These are phyloP conservation scores for Invenusta paracnida DNA, from an alignment of 2,888 invertebrate species.

Conservation along the genomic window DNA sequence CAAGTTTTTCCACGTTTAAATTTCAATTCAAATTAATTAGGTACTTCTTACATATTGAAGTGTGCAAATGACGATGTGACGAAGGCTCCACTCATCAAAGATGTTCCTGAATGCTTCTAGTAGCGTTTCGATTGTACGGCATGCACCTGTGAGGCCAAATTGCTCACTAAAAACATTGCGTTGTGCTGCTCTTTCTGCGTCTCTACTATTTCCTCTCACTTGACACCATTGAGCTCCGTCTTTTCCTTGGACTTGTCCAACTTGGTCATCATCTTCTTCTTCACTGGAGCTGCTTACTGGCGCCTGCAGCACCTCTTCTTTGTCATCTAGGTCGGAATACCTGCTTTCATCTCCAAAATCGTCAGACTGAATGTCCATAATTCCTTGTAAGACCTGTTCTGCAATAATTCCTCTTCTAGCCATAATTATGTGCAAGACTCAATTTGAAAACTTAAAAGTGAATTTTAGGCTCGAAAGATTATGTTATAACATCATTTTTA, in stretches of 20 bases:
- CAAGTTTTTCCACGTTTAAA: background rate
- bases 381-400: no score
- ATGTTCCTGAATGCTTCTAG: background rate
- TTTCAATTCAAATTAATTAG: background rate
- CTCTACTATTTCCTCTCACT: background rate
- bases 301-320: background rate
- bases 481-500: background rate
- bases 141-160: background rate
- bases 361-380: no score
- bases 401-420: no score
- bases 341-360: background rate
- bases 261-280: background rate
- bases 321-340: background rate
- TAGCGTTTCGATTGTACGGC: background rate
- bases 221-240: background rate
- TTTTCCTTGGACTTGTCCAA: background rate
- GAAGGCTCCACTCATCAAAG: background rate
- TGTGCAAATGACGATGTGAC: background rate
- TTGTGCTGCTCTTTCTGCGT: background rate
- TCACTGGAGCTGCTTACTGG: background rate
- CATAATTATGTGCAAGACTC: no score
- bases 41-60: background rate
- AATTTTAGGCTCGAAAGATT: background rate
- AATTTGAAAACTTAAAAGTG: background rate
- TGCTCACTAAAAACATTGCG: background rate